phyloP scores from a whole-genome alignment of 1,140 invertebrate species.

The Brachionus rotundiformis region DNA sequence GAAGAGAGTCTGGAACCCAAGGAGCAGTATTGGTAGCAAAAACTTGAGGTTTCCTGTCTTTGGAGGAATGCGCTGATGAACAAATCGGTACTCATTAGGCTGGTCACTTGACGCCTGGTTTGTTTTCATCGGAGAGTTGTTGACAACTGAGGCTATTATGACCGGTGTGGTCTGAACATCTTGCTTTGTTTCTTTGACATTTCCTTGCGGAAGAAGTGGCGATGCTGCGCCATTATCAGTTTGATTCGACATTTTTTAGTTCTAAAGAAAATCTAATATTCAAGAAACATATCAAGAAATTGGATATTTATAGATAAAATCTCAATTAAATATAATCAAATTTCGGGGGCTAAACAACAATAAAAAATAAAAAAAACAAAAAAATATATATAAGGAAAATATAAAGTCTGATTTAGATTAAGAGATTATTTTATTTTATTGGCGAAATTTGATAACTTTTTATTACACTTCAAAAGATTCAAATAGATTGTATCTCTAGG shows the following conservation, averaged over 20 bases:
- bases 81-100: constrained; percentile 32
- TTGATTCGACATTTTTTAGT: background rate
- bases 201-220: background rate
- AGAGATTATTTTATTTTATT: constrained; percentile 29
- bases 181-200: background rate
- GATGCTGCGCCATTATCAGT: background rate
- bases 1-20: background rate
- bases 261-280: background rate
- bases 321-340: background rate
- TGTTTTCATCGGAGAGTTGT: background rate
- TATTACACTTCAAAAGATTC: constrained; percentile 10
- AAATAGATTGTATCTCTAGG: background rate
- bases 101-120: background rate
- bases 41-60: constrained; percentile 11
- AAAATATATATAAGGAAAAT: constrained; percentile 16
- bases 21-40: background rate
- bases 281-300: background rate
- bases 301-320: background rate
- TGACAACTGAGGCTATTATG: background rate
- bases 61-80: constrained; percentile 30
- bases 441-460: constrained; percentile 35
- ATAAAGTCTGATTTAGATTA: constrained; percentile 30
- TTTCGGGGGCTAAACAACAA: background rate
- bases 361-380: too few relatives aligned
- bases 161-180: background rate